Evolutionary conservation across 2,888 invertebrate genomes (phyloP).

Genomic region (Gastrophysa polygoni): DNA sequence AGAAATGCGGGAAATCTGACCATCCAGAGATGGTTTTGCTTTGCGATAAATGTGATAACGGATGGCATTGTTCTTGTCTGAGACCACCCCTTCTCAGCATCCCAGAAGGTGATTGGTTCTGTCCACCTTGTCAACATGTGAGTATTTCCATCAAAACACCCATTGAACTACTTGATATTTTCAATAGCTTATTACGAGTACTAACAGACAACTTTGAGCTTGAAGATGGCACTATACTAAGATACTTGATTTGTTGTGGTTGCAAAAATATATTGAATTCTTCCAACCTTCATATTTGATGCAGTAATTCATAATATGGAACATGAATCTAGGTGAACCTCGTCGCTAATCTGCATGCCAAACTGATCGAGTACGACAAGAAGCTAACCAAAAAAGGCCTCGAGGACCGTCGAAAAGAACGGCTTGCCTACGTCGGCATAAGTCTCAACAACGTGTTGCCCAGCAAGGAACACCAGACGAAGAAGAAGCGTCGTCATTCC

Average conservation of each 20-base stretch:
- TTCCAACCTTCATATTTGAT: too few relatives aligned
- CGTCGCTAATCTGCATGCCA: conserved; percentile 74
- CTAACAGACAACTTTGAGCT: too few relatives aligned
- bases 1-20: conserved; percentile 87
- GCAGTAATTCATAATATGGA: too few relatives aligned
- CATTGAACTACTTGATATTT: too few relatives aligned
- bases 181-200: too few relatives aligned
- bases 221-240: too few relatives aligned
- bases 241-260: too few relatives aligned
- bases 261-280: too few relatives aligned
- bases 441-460: conserved; percentile 74
- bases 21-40: conserved; percentile 97
- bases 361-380: conserved; percentile 78
- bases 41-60: conserved; percentile 94
- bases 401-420: conserved; percentile 70
- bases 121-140: conserved; percentile 96
- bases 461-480: conserved; percentile 50
- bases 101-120: conserved; percentile 98
- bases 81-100: conserved; percentile 91
- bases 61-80: conserved; percentile 97
- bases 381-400: conserved; percentile 70
- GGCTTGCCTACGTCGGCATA: conserved; percentile 76
- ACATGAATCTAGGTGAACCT: conserved; percentile 51
- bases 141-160: conserved; percentile 52
- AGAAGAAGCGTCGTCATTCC: conserved; percentile 42